These are phyloP conservation scores for Microctenopoma lineatum DNA, from an alignment of 2,797 vertebrate genomes.

Conservation along the genomic window DNA sequence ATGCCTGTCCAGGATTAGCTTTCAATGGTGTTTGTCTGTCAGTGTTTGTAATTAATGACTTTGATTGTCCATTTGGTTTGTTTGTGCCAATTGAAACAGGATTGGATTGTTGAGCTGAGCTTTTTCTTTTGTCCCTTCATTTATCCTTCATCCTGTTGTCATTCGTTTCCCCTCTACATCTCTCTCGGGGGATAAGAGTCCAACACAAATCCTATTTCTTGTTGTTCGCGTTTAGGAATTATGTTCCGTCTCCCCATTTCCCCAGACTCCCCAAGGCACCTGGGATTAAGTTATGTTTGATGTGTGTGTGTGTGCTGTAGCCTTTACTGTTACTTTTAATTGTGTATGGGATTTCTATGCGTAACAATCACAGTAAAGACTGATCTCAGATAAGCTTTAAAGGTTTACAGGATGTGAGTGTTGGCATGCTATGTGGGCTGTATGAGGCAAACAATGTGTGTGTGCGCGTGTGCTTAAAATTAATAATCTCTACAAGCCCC, in stretches of 20 bases:
- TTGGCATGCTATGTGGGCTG: not conserved
- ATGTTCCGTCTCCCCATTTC: slow-evolving; percentile 71
- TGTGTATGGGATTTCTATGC: slow-evolving; percentile 41
- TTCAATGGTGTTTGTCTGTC: slow-evolving; percentile 44
- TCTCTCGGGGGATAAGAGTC: slow-evolving; percentile 60
- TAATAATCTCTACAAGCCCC: slow-evolving; percentile 65
- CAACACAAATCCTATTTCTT: slow-evolving; percentile 75
- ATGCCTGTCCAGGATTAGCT: slow-evolving; percentile 59
- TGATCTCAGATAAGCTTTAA: slow-evolving; percentile 46
- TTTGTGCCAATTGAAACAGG: slow-evolving; percentile 49
- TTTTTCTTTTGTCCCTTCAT: slow-evolving; percentile 52
- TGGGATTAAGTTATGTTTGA: slow-evolving; percentile 74
- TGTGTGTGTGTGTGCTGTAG: slow-evolving; percentile 31
- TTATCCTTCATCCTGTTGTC: slow-evolving; percentile 60
- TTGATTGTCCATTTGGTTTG: slow-evolving; percentile 52
- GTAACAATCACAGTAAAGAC: slow-evolving; percentile 37
- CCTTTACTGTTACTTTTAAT: slow-evolving; percentile 37
- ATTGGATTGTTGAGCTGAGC: slow-evolving; percentile 46
- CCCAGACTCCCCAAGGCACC: slow-evolving; percentile 70
- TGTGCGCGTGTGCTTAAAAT: slow-evolving; percentile 2
- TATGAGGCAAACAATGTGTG: not conserved
- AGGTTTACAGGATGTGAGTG: slow-evolving; percentile 25
- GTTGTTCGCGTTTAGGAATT: slow-evolving; percentile 76
- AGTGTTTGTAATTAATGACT: slow-evolving; percentile 68
- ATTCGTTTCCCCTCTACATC: slow-evolving; percentile 39